Evolutionary conservation across 2,113 vertebrate species (phyloP).

Genomic region (Atrichornis clamosus): DNA sequence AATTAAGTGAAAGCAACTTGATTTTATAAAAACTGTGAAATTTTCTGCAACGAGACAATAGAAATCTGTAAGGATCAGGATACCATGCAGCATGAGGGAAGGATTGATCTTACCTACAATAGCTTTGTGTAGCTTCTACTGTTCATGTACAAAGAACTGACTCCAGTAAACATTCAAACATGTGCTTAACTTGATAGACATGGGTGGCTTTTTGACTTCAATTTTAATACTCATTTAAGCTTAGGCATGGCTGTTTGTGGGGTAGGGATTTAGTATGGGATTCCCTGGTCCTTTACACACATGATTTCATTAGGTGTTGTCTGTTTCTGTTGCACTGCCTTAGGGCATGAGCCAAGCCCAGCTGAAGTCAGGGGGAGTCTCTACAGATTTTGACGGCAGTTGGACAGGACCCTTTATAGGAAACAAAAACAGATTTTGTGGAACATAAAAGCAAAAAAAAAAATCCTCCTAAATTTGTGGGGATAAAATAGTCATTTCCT

Average conservation of each 20-base stretch:
- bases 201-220: constrained; percentile 11
- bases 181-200: constrained; percentile 10
- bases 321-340: constrained; percentile 19
- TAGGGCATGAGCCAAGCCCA: background rate
- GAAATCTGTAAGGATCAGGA: background rate
- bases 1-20: background rate
- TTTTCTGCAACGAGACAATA: background rate
- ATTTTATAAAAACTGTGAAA: background rate
- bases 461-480: constrained; percentile 40
- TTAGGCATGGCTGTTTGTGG: constrained; percentile 10
- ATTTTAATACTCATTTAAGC: constrained; percentile 38
- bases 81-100: background rate
- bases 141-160: background rate
- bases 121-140: background rate
- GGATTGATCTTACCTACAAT: background rate
- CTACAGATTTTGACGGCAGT: constrained; percentile 10
- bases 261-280: constrained; percentile 17
- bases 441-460: constrained; percentile 46
- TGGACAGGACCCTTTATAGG: background rate
- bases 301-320: constrained; percentile 53
- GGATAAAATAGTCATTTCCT: constrained; percentile 62
- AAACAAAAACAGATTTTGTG: constrained; percentile 52
- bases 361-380: constrained; percentile 32
- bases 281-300: constrained; percentile 27
- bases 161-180: constrained; percentile 24